Percentiles rank a stretch among this genome's conserved stretches.
These are phyloP conservation scores for Chrysomallon squamiferum DNA, from an alignment of 1,140 invertebrate genomes.

Conservation along the genomic window DNA sequence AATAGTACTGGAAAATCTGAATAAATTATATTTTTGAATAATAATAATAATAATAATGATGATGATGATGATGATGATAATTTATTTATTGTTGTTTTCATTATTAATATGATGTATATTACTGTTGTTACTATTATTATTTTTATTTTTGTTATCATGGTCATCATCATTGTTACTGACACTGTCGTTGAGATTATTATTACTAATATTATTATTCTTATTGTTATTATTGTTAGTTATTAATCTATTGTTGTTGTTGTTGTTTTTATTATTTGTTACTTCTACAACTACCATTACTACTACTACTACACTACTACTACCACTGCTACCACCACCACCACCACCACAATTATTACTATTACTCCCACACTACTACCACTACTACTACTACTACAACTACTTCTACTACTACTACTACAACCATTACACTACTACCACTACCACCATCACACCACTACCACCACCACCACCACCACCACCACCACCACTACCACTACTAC, in stretches of 20 bases:
- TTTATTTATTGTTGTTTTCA: no score
- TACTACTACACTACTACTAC: neutral
- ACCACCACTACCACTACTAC: conserved; percentile 4
- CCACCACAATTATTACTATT: neutral
- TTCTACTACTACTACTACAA: conserved; percentile 8
- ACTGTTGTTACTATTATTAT: neutral
- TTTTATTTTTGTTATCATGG: no score
- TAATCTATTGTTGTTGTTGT: neutral
- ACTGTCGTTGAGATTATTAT: neutral
- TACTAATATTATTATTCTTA: neutral
- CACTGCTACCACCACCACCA: neutral
- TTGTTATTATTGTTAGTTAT: neutral
- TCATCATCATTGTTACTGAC: neutral
- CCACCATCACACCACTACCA: neutral
- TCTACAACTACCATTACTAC: neutral
- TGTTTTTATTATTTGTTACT: neutral
- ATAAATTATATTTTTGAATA: no score
- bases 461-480: neutral
- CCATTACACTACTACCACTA: neutral
- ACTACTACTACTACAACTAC: no score
- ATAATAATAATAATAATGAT: no score
- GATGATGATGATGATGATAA: no score
- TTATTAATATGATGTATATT: neutral
- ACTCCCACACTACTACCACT: neutral
- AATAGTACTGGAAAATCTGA: no score